These are phyloP conservation scores for Hirudinaria manillensis DNA, from an alignment of 2,888 invertebrate species.

Conservation along the genomic window DNA sequence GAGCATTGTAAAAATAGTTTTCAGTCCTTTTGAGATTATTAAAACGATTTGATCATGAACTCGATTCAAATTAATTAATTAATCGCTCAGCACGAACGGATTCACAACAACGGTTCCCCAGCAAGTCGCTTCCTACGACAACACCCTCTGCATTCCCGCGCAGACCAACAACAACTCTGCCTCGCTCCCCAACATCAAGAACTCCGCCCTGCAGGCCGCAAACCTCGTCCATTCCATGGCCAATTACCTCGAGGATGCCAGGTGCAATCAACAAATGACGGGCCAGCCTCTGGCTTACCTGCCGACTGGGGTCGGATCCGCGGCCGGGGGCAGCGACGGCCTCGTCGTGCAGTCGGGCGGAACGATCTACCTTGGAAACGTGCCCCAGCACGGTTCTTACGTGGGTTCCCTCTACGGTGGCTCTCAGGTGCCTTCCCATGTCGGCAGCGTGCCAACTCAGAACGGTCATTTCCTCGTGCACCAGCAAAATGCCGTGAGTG, in stretches of 20 bases:
- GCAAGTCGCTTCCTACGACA: not conserved
- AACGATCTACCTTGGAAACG: not conserved
- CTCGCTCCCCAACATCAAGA: not conserved
- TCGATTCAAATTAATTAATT: not conserved
- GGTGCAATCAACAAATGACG: not conserved
- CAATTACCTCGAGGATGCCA: not conserved
- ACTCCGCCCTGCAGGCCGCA: not conserved
- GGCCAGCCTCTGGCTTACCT: not conserved
- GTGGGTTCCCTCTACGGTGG: not conserved
- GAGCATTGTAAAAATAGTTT: too few species aligned
- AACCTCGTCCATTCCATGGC: not conserved
- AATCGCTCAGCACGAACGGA: not conserved
- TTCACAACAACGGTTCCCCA: not conserved
- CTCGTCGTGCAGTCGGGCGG: not conserved
- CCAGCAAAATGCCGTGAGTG: not conserved
- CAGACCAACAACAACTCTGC: not conserved
- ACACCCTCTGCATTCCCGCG: not conserved
- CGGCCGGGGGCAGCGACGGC: not conserved
- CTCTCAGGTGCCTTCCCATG: not conserved
- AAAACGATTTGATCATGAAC: not conserved
- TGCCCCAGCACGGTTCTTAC: not conserved
- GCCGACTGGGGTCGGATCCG: not conserved
- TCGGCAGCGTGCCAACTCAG: conserved; percentile 6
- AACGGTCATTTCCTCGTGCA: not conserved
- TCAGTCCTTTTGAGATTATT: too few species aligned